Evolutionary conservation across 1,140 invertebrate species (phyloP), one percentile per base, ranked within the genome.

Genomic region (Drosophila hydei): DNA sequence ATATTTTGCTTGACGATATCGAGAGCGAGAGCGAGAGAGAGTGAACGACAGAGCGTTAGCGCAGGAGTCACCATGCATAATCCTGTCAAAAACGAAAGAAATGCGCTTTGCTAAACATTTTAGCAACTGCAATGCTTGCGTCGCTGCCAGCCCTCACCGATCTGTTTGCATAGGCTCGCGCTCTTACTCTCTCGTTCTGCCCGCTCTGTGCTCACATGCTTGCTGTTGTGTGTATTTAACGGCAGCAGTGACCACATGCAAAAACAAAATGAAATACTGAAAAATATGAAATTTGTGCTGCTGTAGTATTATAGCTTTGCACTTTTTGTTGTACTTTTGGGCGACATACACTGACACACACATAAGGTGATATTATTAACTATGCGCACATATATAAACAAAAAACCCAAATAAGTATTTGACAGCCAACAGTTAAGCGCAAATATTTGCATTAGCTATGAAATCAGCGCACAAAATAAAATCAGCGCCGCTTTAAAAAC

Each of bases 261-360:
- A 69, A 50, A 14, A 16, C 27, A 30, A 43, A 36, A 52, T 16
- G 43, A 19, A 11, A 14, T 3, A 27, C 38, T 27, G 19, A 42
- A n/a, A 50, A 38, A 61, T 4, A 14, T 8, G 18, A 16, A 47
- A 47, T 67, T 51, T 25, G 30, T 70, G 51, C 63, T 63, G 68
- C 61, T 38, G 61, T 61, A 30, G 42, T 75, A 77, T 87, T 85
- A 85, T 85, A 67, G 72, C 83, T 85, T 85, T 85, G 81, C 87
- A 85, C 80, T 85, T 85, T 77, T 69, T 50, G 54, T 69, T 50
- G 54, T 64, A 30, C 50, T 64, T 64, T 47, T 47, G 50, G 59
- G 59, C 61, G 56, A 68, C 43, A 79, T 25, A 30, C 54, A 54
- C 50, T 47, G 38, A 23, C 36, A 40, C 51, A 27, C 11, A 47